phyloP scores from a whole-genome alignment of 2,113 vertebrate genomes.

The Platycercus adscitus region DNA sequence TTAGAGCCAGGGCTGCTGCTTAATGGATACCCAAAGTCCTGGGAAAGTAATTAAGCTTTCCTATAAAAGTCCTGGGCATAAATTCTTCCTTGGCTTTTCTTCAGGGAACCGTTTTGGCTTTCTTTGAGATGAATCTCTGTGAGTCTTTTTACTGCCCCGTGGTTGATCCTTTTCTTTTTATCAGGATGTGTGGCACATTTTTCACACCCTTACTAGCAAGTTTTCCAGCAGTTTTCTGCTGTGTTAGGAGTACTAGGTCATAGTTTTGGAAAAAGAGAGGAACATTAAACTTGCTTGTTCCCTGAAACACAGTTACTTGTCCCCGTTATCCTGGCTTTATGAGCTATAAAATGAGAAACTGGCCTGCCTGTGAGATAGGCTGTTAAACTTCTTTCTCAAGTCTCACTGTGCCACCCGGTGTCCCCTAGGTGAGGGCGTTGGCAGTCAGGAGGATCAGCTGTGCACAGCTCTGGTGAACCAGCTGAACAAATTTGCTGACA shows the following conservation, averaged over 20 bases:
- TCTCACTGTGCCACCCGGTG: background rate
- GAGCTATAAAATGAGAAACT: background rate
- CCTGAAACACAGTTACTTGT: background rate
- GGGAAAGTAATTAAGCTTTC: slow-evolving; percentile 60
- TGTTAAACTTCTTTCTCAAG: background rate
- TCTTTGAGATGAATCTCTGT: background rate
- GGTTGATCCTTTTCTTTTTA: background rate
- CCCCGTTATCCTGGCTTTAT: background rate
- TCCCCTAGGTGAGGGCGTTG: slow-evolving; percentile 84
- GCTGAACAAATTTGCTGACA: slow-evolving; percentile 97
- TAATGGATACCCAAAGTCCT: slow-evolving; percentile 42
- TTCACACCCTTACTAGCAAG: background rate
- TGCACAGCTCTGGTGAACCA: slow-evolving; percentile 96
- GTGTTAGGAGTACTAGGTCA: background rate
- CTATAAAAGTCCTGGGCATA: slow-evolving; percentile 38
- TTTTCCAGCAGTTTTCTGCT: background rate
- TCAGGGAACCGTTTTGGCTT: slow-evolving; percentile 4
- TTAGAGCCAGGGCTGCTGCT: slow-evolving; percentile 40
- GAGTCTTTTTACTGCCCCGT: background rate
- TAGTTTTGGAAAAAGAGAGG: background rate
- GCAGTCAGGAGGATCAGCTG: slow-evolving; percentile 95
- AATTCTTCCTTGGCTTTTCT: slow-evolving; percentile 47
- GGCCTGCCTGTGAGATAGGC: background rate
- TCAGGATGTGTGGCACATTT: background rate
- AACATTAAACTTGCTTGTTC: background rate